These are phyloP conservation scores for Herpailurus yagouaroundi DNA, from an alignment of 2,113 vertebrate genomes.

Conservation along the genomic window DNA sequence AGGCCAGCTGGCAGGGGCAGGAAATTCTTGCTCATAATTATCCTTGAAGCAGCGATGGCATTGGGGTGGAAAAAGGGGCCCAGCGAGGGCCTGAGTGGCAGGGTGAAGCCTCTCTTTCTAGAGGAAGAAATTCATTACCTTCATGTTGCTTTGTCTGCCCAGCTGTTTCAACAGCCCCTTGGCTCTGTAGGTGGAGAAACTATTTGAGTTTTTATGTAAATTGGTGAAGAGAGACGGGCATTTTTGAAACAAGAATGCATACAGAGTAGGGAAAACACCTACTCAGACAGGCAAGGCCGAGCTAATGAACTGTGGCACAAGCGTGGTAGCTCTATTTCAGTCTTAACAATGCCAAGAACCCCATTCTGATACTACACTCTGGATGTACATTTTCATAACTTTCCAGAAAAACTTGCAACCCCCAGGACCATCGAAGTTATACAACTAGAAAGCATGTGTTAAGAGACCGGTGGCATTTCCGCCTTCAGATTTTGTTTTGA, in stretches of 20 bases:
- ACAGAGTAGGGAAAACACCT: neutral
- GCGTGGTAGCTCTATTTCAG: neutral
- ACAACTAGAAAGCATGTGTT: neutral
- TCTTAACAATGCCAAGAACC: neutral
- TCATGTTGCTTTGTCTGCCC: neutral
- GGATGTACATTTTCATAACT: neutral
- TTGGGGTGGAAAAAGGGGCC: neutral
- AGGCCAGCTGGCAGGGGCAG: conserved; percentile 15
- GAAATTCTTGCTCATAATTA: neutral
- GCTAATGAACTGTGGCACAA: neutral
- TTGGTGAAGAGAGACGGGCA: neutral
- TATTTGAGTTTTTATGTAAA: neutral
- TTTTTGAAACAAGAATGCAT: neutral
- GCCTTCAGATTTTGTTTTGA: neutral
- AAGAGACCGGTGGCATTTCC: neutral
- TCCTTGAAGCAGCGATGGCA: neutral
- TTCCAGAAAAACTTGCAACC: neutral
- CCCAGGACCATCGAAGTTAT: neutral
- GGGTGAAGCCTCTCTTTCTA: neutral
- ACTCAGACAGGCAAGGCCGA: neutral
- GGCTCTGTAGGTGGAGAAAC: neutral
- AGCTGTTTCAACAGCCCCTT: neutral
- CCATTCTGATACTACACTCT: neutral
- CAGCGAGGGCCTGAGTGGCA: neutral
- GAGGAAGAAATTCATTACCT: conserved; percentile 5